Conservation (phyloP, 2,797 vertebrate species). For the Anguilla obscura region DNA sequence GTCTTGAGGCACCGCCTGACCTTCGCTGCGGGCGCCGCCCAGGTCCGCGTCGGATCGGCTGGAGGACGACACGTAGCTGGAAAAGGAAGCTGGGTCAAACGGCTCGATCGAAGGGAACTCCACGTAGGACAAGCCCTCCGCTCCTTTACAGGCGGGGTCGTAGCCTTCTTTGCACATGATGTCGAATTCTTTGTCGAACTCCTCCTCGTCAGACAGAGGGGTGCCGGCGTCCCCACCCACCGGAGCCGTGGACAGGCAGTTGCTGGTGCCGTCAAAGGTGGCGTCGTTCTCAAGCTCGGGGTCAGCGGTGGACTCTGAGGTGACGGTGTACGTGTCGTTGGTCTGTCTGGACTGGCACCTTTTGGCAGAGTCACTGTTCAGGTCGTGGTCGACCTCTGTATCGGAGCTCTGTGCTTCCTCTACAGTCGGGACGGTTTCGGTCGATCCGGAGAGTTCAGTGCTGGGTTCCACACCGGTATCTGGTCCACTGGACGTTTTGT, state of each 20-base stretch:
- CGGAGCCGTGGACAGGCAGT: constrained; percentile 71
- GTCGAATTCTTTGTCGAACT: constrained; percentile 73
- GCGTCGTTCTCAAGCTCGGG: constrained; percentile 62
- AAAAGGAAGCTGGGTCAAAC: constrained; percentile 59
- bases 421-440: constrained; percentile 59
- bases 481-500: constrained; percentile 58
- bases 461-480: constrained; percentile 32
- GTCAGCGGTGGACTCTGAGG: constrained; percentile 72
- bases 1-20: constrained; percentile 44
- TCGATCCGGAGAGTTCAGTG: constrained; percentile 32
- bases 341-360: constrained; percentile 58
- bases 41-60: constrained; percentile 59
- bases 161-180: constrained; percentile 71
- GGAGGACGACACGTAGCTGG: constrained; percentile 62
- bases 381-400: constrained; percentile 79
- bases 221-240: constrained; percentile 65
- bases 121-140: constrained; percentile 63
- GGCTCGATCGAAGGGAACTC: constrained; percentile 79
- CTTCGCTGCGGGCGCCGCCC: constrained; percentile 43
- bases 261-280: constrained; percentile 74
- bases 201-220: constrained; percentile 71
- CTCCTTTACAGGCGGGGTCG: constrained; percentile 67
- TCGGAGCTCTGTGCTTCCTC: constrained; percentile 78
- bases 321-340: constrained; percentile 71
- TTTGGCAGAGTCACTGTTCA: constrained; percentile 70